Base-by-base conservation (phyloP, 1,140 invertebrate genomes). In the Sitophilus oryzae region DNA sequence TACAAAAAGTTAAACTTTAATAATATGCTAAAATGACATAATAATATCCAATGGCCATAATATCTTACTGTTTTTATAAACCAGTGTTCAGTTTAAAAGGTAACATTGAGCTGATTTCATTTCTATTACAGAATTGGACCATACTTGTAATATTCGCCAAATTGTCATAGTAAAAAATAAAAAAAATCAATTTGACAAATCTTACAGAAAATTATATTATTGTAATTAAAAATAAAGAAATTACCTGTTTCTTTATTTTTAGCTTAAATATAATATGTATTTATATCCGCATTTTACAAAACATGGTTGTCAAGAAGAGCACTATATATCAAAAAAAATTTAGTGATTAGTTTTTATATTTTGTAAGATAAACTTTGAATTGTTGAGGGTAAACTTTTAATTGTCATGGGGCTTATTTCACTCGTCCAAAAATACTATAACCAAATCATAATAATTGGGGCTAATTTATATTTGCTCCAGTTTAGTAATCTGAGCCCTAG, bases 51-150 rank as follows among this genome's bases (percentile, higher is more conserved):
- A 14, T 37, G 14, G 18, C 18, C 18, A 16, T 38, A 16, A 38
- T n/a, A 16, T 38, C 25, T 47, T 47, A 35, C 18, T 14, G 8
- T 34, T 47, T 18, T 47, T 10, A n/a, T 47, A 47, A 35, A 47
- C 23, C 15, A 47, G 22, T 34, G 8, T 47, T 30, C 14, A 18
- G 19, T 35, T 23, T 14, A 11, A 42, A 52, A 42, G 34, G 42
- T 11, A 42, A 42, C 18, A 15, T 52, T 30, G 37, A 52, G 49
- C 37, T 41, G 37, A 3, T 42, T 52, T 52, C 23, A n/a, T n/a
- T n/a, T n/a, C n/a, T 41, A 44, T 42, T 20, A 52, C 40, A 16
- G 18, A 25, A 30, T 52, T 41, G 21, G 42, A 15, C 37, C 23
- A 8, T 35, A 35, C 20, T n/a, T 22, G 15, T 34, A 14, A 1